Conservation (phyloP, 2,113 vertebrate species). For the Chaetodon auriga region DNA sequence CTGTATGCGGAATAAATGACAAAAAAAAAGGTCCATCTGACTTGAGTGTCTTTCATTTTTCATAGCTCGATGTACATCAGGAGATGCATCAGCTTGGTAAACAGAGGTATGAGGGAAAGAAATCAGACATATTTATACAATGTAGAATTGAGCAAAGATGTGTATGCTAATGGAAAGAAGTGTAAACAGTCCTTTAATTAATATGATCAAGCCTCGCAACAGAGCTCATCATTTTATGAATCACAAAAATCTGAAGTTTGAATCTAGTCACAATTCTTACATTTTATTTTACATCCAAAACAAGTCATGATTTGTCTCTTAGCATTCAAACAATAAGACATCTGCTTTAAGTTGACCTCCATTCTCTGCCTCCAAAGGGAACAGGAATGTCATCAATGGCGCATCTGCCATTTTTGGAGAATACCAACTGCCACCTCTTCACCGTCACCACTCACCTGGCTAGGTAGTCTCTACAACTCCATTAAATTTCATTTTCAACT, state of each 20-base stretch:
- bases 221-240: background rate
- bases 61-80: background rate
- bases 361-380: too few relatives aligned
- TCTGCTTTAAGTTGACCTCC: too few relatives aligned
- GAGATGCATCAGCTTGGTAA: background rate
- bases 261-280: too few relatives aligned
- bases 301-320: too few relatives aligned
- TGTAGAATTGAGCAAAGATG: background rate
- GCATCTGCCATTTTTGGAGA: too few relatives aligned
- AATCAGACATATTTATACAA: background rate
- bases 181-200: background rate
- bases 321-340: too few relatives aligned
- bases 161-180: background rate
- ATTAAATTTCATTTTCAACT: too few relatives aligned
- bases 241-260: background rate
- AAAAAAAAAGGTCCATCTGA: conserved; percentile 48
- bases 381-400: too few relatives aligned
- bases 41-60: conserved; percentile 13
- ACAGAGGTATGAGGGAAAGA: background rate
- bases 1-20: conserved; percentile 85
- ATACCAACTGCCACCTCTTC: too few relatives aligned
- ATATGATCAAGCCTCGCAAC: background rate
- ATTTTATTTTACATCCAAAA: too few relatives aligned
- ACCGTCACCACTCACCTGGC: too few relatives aligned
- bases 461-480: too few relatives aligned